Evolutionary conservation across 2,797 vertebrate genomes (phyloP).

Genomic region (Falco rusticolus): DNA sequence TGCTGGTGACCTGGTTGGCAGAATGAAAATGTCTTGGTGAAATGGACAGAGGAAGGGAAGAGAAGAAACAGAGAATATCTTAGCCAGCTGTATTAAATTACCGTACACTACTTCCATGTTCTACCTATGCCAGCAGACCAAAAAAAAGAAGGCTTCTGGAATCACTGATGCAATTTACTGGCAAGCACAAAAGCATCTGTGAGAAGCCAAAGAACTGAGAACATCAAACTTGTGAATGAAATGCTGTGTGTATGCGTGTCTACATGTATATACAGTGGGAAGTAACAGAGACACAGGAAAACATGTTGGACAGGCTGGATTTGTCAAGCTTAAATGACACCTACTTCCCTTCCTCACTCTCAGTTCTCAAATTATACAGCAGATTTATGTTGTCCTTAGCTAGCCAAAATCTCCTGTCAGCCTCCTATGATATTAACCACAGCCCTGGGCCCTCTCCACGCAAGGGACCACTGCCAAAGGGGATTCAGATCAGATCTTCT

Average conservation of each 20-base stretch:
- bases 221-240: background rate
- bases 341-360: background rate
- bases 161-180: conserved; percentile 31
- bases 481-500: background rate
- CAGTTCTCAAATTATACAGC: background rate
- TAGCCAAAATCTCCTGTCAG: background rate
- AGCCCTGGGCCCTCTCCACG: background rate
- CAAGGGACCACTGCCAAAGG: background rate
- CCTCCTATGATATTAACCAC: background rate
- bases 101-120: rapidly evolving
- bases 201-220: conserved; percentile 7
- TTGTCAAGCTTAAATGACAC: background rate
- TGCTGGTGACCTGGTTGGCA: background rate
- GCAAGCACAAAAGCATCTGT: conserved; percentile 19
- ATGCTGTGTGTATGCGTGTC: background rate
- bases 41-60: background rate
- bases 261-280: background rate
- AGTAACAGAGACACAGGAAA: background rate
- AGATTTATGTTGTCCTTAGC: background rate
- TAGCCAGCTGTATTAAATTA: background rate
- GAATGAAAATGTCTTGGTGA: background rate
- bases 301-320: background rate
- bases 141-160: background rate
- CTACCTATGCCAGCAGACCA: conserved; percentile 8
- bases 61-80: background rate